phyloP scores from a whole-genome alignment of 64 coral and sea anemone species.

The Montipora sp. region DNA sequence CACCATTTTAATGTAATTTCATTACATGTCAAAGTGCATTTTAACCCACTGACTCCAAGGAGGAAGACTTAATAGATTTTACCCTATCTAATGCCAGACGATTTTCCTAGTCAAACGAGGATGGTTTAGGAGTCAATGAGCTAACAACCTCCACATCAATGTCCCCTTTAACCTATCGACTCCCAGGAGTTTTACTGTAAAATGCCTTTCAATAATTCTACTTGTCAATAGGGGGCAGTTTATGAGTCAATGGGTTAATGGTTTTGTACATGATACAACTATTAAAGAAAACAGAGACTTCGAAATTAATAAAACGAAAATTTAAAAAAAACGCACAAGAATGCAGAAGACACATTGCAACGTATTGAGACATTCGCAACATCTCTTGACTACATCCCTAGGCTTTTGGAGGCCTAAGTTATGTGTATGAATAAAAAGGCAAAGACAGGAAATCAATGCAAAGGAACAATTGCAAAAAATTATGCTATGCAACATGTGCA shows the following conservation, averaged over 20 bases:
- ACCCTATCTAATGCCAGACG: too few relatives aligned
- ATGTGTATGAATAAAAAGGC: not conserved
- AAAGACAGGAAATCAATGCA: not conserved
- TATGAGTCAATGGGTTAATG: too few relatives aligned
- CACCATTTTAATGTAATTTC: conserved; percentile 10
- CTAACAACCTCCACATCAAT: not conserved
- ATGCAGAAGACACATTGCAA: not conserved
- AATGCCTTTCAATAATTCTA: too few relatives aligned
- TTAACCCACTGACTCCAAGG: not conserved
- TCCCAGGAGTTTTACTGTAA: too few relatives aligned
- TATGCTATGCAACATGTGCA: not conserved
- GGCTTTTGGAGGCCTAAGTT: not conserved
- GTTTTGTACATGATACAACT: too few relatives aligned
- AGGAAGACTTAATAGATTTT: too few relatives aligned
- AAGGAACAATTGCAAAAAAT: not conserved
- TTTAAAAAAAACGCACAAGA: not conserved
- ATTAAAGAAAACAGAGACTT: not conserved
- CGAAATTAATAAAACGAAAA: not conserved
- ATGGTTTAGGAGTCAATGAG: too few relatives aligned
- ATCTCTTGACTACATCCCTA: not conserved
- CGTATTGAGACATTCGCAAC: not conserved
- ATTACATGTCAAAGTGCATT: not conserved
- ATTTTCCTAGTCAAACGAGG: too few relatives aligned
- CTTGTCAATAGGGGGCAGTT: too few relatives aligned
- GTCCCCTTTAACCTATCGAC: too few relatives aligned